Percentiles rank a stretch among this genome's conserved stretches.
These are phyloP conservation scores for Tuberolachnus salignus DNA, from an alignment of 2,888 invertebrate genomes.

Conservation along the genomic window DNA sequence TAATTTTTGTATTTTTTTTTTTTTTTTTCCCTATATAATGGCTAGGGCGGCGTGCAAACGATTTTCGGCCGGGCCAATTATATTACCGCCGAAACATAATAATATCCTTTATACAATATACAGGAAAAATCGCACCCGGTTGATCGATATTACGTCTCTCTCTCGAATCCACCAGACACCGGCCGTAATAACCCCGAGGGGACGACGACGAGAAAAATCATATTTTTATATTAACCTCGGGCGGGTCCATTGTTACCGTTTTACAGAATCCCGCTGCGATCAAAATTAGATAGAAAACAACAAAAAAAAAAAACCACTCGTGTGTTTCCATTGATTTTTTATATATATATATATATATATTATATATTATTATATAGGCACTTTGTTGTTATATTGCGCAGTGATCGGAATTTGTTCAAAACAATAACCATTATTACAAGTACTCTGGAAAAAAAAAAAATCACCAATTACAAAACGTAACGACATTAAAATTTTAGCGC, in stretches of 20 bases:
- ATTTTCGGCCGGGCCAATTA: constrained; percentile 28
- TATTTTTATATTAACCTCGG: constrained; percentile 9
- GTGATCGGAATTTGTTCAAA: too few species aligned
- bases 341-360: constrained; percentile 6
- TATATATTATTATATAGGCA: neutral
- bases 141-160: constrained; percentile 34
- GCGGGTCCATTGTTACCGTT: constrained; percentile 42
- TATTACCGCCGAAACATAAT: too few species aligned
- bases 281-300: neutral
- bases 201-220: constrained; percentile 29
- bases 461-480: too few species aligned
- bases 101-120: neutral
- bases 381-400: too few species aligned
- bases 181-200: constrained; percentile 29
- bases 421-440: too few species aligned
- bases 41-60: neutral
- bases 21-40: neutral
- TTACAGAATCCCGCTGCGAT: constrained; percentile 27
- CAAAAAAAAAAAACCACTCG: constrained; percentile 46
- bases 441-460: too few species aligned
- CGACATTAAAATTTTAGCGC: too few species aligned
- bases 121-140: constrained; percentile 34
- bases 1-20: neutral
- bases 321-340: constrained; percentile 45
- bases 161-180: constrained; percentile 17